Evolutionary conservation across 2,797 vertebrate species (phyloP), one percentile per base, ranked within the genome.

Genomic region (Myiotriccus ornatus): DNA sequence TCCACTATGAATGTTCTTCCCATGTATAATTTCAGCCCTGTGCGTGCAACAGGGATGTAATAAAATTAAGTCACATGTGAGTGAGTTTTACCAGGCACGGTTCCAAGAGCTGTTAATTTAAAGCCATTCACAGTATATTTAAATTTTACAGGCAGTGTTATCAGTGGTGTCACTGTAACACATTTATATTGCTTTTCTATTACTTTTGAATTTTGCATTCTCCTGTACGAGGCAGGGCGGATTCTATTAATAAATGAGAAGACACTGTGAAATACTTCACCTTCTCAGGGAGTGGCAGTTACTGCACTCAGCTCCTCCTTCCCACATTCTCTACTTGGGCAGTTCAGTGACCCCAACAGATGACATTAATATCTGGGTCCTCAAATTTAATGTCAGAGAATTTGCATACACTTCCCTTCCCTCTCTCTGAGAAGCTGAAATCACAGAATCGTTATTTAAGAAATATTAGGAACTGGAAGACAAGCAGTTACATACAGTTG

Each of bases 71-170:
- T 79, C 88, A 87, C 0, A 0, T 28, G 47, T 62, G 80, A 87
- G 67, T 69, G 77, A 84, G 37, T 73, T 95, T 90, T 67, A 92
- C 60, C 79, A 84, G 77, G 39, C 34, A 30, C 6, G 0, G 67
- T 49, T 93, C 65, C 47, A 69, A 84, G 55, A 94, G 63, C 55
- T 89, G 80, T 70, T 94, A 93, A 89, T 87, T 95, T 80, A 70
- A 79, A 84, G n/a, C 41, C 47, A 77, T 84, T 93, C 60, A 71
- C 52, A 77, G 35, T 43, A 56, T 67, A 84, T 93, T 94, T 89
- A 74, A 79, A 60, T 82, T 96, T 89, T 84, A 76, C 88, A 92
- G 63, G 47, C 47, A 67, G 22, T 27, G 47, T 82, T 96, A 95
- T 84, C 84, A 88, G 12, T 4, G 1, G 37, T 90, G 63, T 70